These are phyloP conservation scores for Rhyacophila evoluta DNA, from an alignment of 2,888 invertebrate species.

Conservation along the genomic window DNA sequence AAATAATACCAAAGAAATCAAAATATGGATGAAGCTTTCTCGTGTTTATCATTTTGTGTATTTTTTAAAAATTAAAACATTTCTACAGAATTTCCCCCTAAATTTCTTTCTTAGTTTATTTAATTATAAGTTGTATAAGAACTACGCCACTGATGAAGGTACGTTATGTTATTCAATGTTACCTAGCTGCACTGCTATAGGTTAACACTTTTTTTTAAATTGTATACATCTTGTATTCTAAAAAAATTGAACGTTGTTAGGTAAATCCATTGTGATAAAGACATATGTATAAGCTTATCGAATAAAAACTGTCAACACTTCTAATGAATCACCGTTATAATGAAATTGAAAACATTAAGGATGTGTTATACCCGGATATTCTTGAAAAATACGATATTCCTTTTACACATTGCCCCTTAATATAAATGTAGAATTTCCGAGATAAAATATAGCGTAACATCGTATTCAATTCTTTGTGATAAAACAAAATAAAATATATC, in stretches of 20 bases:
- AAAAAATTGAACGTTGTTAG: not conserved
- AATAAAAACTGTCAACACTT: too few species aligned
- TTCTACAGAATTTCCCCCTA: too few species aligned
- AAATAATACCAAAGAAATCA: too few species aligned
- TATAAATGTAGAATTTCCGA: not conserved
- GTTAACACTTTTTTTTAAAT: not conserved
- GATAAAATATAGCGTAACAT: slow-evolving; percentile 11
- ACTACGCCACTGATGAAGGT: too few species aligned
- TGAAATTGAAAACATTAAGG: too few species aligned
- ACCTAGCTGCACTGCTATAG: not conserved
- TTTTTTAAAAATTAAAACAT: too few species aligned
- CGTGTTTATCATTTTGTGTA: too few species aligned
- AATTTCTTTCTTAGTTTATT: too few species aligned
- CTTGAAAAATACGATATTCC: not conserved
- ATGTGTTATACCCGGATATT: not conserved
- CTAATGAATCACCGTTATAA: too few species aligned
- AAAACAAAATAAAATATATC: not conserved
- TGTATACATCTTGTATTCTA: not conserved
- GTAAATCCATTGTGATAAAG: not conserved
- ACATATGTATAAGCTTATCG: too few species aligned
- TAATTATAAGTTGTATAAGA: too few species aligned
- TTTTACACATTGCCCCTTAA: not conserved
- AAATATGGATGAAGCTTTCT: too few species aligned
- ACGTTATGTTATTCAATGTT: not conserved
- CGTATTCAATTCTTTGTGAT: not conserved